Conservation (phyloP, 2,113 vertebrate genomes). For the Caloenas nicobarica region DNA sequence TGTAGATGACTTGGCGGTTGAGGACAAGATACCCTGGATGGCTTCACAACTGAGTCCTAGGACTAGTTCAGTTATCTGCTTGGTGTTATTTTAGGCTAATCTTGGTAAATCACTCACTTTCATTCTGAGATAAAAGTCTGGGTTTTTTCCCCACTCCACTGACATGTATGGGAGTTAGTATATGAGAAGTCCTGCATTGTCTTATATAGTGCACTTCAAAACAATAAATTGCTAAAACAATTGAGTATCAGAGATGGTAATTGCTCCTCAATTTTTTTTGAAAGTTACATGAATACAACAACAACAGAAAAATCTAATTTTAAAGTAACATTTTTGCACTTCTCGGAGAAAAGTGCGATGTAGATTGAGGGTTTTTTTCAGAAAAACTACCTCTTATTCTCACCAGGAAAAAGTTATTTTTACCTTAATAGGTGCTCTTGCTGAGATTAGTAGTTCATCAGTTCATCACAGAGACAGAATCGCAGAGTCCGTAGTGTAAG, state of each 20-base stretch:
- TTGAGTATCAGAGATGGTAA: background rate
- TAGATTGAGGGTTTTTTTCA: background rate
- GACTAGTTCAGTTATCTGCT: background rate
- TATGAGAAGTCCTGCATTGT: background rate
- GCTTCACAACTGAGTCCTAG: background rate
- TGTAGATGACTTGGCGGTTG: accelerated
- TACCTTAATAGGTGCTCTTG: background rate
- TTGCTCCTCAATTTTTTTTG: background rate
- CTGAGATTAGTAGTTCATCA: background rate
- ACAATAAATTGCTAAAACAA: background rate
- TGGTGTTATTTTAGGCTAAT: background rate
- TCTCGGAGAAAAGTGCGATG: background rate
- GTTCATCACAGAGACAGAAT: background rate
- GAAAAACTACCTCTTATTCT: background rate
- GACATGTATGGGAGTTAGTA: background rate
- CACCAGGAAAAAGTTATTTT: background rate
- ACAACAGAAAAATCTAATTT: background rate
- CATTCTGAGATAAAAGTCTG: background rate
- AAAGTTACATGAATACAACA: background rate
- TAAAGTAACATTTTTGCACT: background rate
- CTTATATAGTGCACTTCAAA: background rate
- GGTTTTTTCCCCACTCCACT: background rate
- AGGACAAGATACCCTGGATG: background rate
- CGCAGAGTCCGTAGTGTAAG: background rate
- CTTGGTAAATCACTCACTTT: background rate